These are phyloP conservation scores for Schizopygopsis pylzovi DNA, from an alignment of 2,797 vertebrate species.

Conservation along the genomic window DNA sequence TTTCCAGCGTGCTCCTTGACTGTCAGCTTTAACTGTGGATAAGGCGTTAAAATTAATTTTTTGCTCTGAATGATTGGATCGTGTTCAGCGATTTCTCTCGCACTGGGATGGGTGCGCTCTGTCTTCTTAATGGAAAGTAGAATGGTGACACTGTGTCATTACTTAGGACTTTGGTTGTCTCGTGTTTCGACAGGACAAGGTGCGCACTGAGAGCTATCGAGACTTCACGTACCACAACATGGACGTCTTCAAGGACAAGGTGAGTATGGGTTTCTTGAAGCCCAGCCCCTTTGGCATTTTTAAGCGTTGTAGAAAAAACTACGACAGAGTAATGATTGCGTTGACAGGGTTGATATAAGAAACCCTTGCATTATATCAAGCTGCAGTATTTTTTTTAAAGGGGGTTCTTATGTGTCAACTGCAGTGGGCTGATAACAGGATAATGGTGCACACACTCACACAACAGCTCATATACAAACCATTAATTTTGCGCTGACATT, in stretches of 20 bases:
- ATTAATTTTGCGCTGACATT: slow-evolving; percentile 81
- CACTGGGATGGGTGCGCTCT: slow-evolving; percentile 31
- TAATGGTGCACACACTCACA: slow-evolving; percentile 28
- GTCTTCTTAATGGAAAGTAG: slow-evolving; percentile 58
- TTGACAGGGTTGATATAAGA: slow-evolving; percentile 75
- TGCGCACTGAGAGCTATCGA: slow-evolving; percentile 93
- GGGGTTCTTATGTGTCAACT: slow-evolving; percentile 72
- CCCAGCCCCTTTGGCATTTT: slow-evolving; percentile 40
- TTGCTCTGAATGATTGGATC: slow-evolving; percentile 48
- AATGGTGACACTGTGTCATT: slow-evolving; percentile 49
- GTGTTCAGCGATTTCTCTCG: slow-evolving; percentile 40
- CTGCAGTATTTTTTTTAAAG: slow-evolving; percentile 60
- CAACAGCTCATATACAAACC: slow-evolving; percentile 71
- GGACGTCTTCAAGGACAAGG: slow-evolving; percentile 94
- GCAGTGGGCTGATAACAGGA: slow-evolving; percentile 82
- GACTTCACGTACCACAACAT: slow-evolving; percentile 92
- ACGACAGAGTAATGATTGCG: slow-evolving; percentile 39
- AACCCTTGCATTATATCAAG: slow-evolving; percentile 73
- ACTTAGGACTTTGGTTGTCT: slow-evolving; percentile 26
- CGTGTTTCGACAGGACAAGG: slow-evolving; percentile 83
- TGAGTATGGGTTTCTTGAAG: slow-evolving; percentile 68
- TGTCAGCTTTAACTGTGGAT: slow-evolving; percentile 38
- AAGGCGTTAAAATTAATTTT: slow-evolving; percentile 34
- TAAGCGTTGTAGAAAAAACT: slow-evolving; percentile 46
- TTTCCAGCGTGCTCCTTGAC: slow-evolving; percentile 26